A percentile compares a stretch with the other conserved stretches of the same genome.
These are phyloP conservation scores for Entelurus aequoreus DNA, from an alignment of 2,113 vertebrate species.

Conservation along the genomic window DNA sequence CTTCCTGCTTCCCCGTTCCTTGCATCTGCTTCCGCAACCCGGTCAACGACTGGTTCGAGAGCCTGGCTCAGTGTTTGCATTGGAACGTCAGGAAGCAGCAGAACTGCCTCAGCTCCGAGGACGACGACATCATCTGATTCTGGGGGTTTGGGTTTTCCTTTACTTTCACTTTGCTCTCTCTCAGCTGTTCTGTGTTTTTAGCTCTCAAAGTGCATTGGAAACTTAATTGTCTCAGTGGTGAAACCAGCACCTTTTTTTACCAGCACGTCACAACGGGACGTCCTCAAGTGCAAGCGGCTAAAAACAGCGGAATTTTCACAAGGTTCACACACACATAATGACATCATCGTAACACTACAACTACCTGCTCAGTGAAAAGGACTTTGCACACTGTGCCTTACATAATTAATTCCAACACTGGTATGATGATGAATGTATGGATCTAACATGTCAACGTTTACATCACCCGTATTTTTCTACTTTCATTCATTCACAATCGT, in stretches of 20 bases:
- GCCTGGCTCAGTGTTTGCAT: slow-evolving; percentile 77
- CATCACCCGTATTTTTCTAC: slow-evolving; percentile 7
- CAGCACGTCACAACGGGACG: not conserved
- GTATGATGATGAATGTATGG: slow-evolving; percentile 23
- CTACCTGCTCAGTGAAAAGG: slow-evolving; percentile 11
- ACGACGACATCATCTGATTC: slow-evolving; percentile 53
- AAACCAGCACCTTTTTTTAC: not conserved
- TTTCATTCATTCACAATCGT: not conserved
- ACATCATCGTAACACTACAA: not conserved
- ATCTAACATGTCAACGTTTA: slow-evolving; percentile 31
- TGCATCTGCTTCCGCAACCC: slow-evolving; percentile 78
- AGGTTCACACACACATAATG: slow-evolving; percentile 6
- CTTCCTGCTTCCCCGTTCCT: slow-evolving; percentile 78
- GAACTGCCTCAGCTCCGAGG: slow-evolving; percentile 68
- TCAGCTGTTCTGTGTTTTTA: slow-evolving; percentile 2
- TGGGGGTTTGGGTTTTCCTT: slow-evolving; percentile 21
- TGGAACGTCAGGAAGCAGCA: slow-evolving; percentile 83
- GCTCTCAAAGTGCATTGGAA: slow-evolving; percentile 20
- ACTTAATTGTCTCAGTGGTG: not conserved
- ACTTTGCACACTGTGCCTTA: slow-evolving; percentile 61
- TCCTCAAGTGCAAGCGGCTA: not conserved
- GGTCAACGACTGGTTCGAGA: slow-evolving; percentile 80
- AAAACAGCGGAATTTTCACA: slow-evolving; percentile 12
- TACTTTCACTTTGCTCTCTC: slow-evolving; percentile 2
- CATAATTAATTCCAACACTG: slow-evolving; percentile 18